Base-by-base conservation (phyloP, 2,888 invertebrate species). In the Scaptomyza tumidula region DNA sequence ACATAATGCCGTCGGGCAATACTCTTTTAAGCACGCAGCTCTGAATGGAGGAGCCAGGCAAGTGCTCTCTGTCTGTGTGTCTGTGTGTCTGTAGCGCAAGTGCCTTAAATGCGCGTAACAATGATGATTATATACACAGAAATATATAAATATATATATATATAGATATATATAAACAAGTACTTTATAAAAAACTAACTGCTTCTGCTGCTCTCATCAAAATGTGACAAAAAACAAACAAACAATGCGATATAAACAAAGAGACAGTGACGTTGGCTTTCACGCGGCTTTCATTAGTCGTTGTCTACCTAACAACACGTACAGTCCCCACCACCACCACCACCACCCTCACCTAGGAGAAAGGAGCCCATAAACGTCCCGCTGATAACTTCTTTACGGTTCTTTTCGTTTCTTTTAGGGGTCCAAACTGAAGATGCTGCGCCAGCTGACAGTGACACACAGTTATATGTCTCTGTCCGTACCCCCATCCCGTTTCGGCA, bases 1-100 rank as follows among this genome's bases (percentile, higher is more conserved):
- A 84, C 84, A 87, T 87, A 87, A 89, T 81, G 89, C 87, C 89
- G 85, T 74, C 88, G 90, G 90, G 90, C 88, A 88, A 89, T 88
- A 90, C 89, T 88, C 88, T 85, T 89, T 88, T 78, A 79, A 89
- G 88, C 88, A 89, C 85, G 69, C 82, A 76, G 68, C 67, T 63
- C 58, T 71, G 67, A 71, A 80, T 83, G 64, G 68, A 48, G 68
- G 68, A 45, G 58, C 48, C 11, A 37, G 64, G 53, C 67, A 54
- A 44, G 13, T 44, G 54, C 39, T 53, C 60, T 44, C 53, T 62
- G 37, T 24, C 44, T 50, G 39, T 45, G 49, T 50, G 53, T 19
- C 61, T 66, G 10, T 33, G 33, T 77, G 82, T 81, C 79, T 85
- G 14, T n/a, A 66, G 72, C 65, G 73, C 72, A 88, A 88, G 80